Percentiles rank a stretch among this genome's conserved stretches.
Conservation (phyloP, 1,140 invertebrate genomes). For the Episyrphus balteatus region DNA sequence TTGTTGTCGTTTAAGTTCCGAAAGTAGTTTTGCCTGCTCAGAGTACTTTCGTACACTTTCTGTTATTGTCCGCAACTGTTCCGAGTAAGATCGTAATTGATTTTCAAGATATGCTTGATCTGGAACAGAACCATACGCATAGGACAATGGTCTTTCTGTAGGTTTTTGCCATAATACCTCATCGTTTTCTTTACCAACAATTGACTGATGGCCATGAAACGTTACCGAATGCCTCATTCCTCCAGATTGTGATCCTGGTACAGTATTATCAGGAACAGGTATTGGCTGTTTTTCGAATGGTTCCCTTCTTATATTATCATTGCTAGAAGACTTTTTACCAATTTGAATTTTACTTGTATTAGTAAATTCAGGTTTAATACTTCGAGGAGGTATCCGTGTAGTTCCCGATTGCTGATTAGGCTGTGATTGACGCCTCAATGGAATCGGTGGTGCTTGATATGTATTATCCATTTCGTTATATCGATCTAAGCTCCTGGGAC, state of each 20-base stretch:
- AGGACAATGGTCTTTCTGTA: constrained; percentile 23
- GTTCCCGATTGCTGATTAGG: no score
- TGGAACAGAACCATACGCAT: constrained; percentile 23
- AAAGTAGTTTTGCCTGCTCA: constrained; percentile 32
- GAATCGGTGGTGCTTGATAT: constrained; percentile 25
- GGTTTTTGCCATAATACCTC: constrained; percentile 4
- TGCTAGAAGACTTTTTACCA: constrained; percentile 20
- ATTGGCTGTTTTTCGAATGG: constrained; percentile 4
- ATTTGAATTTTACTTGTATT: constrained; percentile 4
- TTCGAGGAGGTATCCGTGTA: no score
- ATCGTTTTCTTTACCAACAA: not conserved
- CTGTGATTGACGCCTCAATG: constrained; percentile 12
- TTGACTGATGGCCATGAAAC: constrained; percentile 19
- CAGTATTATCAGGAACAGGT: not conserved
- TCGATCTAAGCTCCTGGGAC: constrained; percentile 32
- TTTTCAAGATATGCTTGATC: constrained; percentile 34
- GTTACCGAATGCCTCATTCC: constrained; percentile 31
- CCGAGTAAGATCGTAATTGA: constrained; percentile 32
- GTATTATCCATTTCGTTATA: constrained; percentile 16
- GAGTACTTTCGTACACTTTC: constrained; percentile 35
- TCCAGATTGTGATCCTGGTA: not conserved
- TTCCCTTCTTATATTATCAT: constrained; percentile 14
- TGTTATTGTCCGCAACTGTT: constrained; percentile 32
- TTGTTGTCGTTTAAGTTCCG: constrained; percentile 32
- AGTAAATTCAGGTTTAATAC: not conserved